Base-by-base conservation (phyloP, 2,113 vertebrate genomes). In the Leucopsar rothschildi region DNA sequence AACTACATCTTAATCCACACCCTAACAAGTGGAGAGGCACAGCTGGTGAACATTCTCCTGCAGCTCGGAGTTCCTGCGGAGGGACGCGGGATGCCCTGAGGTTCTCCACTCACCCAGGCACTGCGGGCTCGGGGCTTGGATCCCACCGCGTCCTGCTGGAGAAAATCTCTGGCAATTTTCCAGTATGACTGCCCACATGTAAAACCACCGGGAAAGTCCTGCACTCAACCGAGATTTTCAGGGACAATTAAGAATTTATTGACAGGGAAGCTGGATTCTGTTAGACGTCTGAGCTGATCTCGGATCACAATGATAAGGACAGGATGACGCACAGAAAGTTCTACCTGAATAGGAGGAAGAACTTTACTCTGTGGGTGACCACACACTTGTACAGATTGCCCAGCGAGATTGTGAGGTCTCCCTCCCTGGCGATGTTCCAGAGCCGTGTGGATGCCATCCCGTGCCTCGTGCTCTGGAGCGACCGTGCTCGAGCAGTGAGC, bases 171-270 rank as follows among this genome's bases (percentile, higher is more conserved):
- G 35, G 11, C 5, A 2, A 27, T 33, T 44, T 22, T 3, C 19
- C 19, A 3, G 3, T 0, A 16, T 9, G 8, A 2, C 65, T 6
- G 9, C 3, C 45, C 5, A 1, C 1, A 0, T 39, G 23, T 47
- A 23, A 35, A 44, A 15, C n/a, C 29, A 4, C 27, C 2, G 5
- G 17, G 13, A 28, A 47, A 7, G 55, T 29, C 15, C 52, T n/a
- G 37, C 1, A 12, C 29, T 22, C 61, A 9, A 37, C 35, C 6
- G 2, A 11, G 5, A 2, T 18, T 23, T 42, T 33, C 20, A 25
- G 12, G 27, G 44, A 17, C 31, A 31, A 33, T 4, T 15, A 35
- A 17, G n/a, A 22, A 11, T 18, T 65, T n/a, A 37, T 3, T 33
- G 64, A 16, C n/a, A 6, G 17, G 10, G n/a, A 76, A 45, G 47